Evolutionary conservation across 2,113 vertebrate species (phyloP).

Genomic region (Rattus norvegicus): GRCr8 NC_086020.1:239416001-239416500

Average conservation of each 20-base stretch:
- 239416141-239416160: not conserved
- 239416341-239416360: not conserved
- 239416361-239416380: not conserved
- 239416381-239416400: not conserved
- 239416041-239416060: not conserved
- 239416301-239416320: not conserved
- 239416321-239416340: not conserved
- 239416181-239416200: too few relatives aligned
- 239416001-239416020: not conserved
- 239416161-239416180: not conserved
- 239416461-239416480: not conserved
- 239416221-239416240: not conserved
- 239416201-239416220: conserved; percentile 14
- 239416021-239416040: conserved; percentile 19
- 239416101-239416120: accelerated
- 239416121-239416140: not conserved
- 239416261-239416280: not conserved
- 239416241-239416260: not conserved
- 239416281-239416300: not conserved
- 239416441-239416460: not conserved
- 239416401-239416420: conserved; percentile 22
- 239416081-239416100: not conserved
- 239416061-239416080: conserved; percentile 31
- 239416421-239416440: not conserved
- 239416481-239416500: conserved; percentile 21